phyloP scores from a whole-genome alignment of 2,113 vertebrate genomes.

The Platysternon megacephalum region DNA sequence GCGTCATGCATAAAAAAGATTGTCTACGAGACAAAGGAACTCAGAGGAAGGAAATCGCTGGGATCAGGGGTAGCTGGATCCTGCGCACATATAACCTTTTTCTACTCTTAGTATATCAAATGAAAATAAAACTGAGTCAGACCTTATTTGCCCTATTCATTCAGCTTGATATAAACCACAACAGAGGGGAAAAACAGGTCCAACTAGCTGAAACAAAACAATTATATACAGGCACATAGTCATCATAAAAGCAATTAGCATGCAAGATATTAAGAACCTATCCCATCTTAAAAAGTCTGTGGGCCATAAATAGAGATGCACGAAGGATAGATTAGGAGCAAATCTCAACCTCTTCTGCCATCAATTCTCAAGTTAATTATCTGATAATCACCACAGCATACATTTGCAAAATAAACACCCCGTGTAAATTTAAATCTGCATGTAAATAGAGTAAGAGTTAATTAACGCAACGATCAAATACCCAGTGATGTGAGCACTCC shows the following conservation, averaged over 20 bases:
- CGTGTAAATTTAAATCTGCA: constrained; percentile 61
- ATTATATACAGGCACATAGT: constrained; percentile 25
- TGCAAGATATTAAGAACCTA: constrained; percentile 59
- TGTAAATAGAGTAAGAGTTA: constrained; percentile 61
- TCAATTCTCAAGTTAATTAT: constrained; percentile 69
- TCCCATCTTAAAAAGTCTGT: constrained; percentile 38
- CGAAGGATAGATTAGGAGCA: constrained; percentile 53
- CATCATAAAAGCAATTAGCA: constrained; percentile 67
- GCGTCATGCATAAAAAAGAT: background rate
- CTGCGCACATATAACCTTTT: background rate
- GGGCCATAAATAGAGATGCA: constrained; percentile 55
- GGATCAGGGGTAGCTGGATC: background rate
- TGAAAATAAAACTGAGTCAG: constrained; percentile 30
- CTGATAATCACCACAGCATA: constrained; percentile 61
- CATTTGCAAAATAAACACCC: constrained; percentile 62
- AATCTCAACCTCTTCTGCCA: constrained; percentile 49
- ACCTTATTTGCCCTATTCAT: constrained; percentile 42
- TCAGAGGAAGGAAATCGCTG: background rate
- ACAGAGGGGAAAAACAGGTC: background rate
- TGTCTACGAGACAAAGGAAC: background rate
- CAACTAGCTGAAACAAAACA: constrained; percentile 57
- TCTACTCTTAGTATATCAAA: constrained; percentile 16
- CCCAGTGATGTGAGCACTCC: constrained; percentile 47
- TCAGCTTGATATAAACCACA: constrained; percentile 25
- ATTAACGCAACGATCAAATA: constrained; percentile 65